Evolutionary conservation across 2,797 vertebrate genomes (phyloP).

Genomic region (Esox masquinongy): DNA sequence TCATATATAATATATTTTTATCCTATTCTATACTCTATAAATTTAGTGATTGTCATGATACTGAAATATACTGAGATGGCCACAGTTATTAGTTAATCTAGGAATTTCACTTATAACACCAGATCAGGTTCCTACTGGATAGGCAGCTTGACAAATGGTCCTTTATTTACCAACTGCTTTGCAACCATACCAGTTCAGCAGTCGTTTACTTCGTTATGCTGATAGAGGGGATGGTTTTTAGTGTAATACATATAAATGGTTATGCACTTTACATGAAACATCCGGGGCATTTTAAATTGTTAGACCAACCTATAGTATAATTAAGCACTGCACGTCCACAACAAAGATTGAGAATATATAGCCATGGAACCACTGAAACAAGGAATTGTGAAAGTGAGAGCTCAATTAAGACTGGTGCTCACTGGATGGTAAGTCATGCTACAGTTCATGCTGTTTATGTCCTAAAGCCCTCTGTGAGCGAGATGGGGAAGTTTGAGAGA

Average conservation of each 20-base stretch:
- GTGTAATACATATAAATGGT: background rate
- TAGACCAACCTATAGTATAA: background rate
- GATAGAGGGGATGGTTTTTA: background rate
- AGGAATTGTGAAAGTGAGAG: constrained; percentile 29
- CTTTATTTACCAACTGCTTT: background rate
- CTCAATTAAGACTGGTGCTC: constrained; percentile 55
- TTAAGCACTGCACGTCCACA: background rate
- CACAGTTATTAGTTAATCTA: background rate
- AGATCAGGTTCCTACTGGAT: background rate
- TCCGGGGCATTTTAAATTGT: background rate
- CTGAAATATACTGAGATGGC: background rate
- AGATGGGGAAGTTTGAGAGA: background rate
- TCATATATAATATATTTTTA: too few species aligned
- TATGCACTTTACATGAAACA: background rate
- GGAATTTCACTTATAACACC: background rate
- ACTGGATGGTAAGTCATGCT: constrained; percentile 49
- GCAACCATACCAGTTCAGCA: background rate
- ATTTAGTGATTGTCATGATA: background rate
- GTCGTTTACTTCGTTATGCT: background rate
- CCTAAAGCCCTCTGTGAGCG: constrained; percentile 31
- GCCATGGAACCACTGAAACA: background rate
- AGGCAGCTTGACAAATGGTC: background rate
- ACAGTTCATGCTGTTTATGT: constrained; percentile 64
- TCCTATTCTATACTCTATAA: background rate
- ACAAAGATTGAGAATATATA: background rate